These are phyloP conservation scores for Eurois occulta DNA, from an alignment of 2,888 invertebrate species.

Conservation along the genomic window DNA sequence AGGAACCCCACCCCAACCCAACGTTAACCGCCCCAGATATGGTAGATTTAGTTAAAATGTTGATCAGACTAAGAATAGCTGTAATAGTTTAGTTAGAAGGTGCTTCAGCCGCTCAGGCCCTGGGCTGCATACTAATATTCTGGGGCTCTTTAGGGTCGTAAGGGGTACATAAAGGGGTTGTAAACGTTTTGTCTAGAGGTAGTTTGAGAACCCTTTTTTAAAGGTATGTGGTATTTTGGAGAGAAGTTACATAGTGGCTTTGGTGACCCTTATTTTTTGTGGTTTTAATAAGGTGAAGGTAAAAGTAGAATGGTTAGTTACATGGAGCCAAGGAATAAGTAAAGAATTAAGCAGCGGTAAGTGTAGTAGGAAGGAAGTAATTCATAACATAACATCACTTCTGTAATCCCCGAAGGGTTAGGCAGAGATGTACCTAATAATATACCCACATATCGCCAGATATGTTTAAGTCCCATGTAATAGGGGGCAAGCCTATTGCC, in stretches of 20 bases:
- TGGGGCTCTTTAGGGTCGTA: slow-evolving; percentile 13
- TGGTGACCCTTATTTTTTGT: not conserved
- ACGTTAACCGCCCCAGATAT: slow-evolving; percentile 65
- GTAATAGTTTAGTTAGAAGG: slow-evolving; percentile 68
- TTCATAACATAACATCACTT: no score
- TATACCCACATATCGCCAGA: no score
- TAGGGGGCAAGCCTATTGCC: no score
- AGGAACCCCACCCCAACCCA: slow-evolving; percentile 23
- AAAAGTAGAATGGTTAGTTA: not conserved
- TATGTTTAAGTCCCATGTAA: no score
- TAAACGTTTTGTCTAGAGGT: slow-evolving; percentile 54
- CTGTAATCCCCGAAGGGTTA: no score
- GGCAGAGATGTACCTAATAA: no score
- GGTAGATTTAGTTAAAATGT: slow-evolving; percentile 68
- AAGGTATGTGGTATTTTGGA: slow-evolving; percentile 34
- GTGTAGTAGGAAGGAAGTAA: not conserved
- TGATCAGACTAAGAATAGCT: slow-evolving; percentile 66
- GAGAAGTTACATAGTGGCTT: not conserved
- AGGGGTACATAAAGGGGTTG: slow-evolving; percentile 39
- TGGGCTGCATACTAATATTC: slow-evolving; percentile 60
- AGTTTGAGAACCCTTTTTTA: slow-evolving; percentile 43
- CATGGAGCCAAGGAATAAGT: not conserved
- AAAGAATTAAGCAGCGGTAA: not conserved
- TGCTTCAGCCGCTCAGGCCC: slow-evolving; percentile 23
- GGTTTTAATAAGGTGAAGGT: no score